Evolutionary conservation across 1,140 invertebrate genomes (phyloP), one percentile per base, ranked within the genome.

Genomic region (Temnothorax longispinosus): DNA sequence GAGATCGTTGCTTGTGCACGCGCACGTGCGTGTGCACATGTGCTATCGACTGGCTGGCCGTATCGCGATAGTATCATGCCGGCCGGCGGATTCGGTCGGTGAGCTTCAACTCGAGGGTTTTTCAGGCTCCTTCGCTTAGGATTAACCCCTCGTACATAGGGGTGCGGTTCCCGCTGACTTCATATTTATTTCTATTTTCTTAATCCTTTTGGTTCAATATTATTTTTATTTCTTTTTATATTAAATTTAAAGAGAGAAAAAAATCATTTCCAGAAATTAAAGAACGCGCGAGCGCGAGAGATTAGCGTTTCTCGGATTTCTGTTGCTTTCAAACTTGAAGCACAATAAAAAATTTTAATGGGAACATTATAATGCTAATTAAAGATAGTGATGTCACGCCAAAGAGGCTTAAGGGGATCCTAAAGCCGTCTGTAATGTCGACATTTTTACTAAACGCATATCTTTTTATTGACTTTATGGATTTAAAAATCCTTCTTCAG

Each of bases 61-160:
- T 69, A 50, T 69, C 62, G 69, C 41, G 80, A 75, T 84, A 21
- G 52, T 47, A 82, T 74, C 80, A 67, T 38, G 62, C 41, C 67
- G 41, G 62, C 41, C 67, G 41, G 69, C n/a, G 67, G 69, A 84
- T 75, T 75, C 72, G 54, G 65, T 47, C 38, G 50, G 65, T 18
- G 80, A 60, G 80, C 80, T 84, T 74, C 80, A 10, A 60, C 52
- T 47, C 54, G 54, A 75, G 8, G 80, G 54, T 41, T 74, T 62
- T 84, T 84, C 41, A 18, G 18, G 11, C 21, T 47, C 27, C 38
- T 84, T 62, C 54, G n/a, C 13, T 56, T 21, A 44, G 67, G 11
- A 58, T 82, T 84, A 27, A 27, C 27, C 27, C 27, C 27, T 84
- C 60, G 18, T 58, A 72, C 10, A 11, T 27, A 71, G 5, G 56